Evolutionary conservation across 2,113 vertebrate species (phyloP).

Genomic region (Chrysochloris asiatica): DNA sequence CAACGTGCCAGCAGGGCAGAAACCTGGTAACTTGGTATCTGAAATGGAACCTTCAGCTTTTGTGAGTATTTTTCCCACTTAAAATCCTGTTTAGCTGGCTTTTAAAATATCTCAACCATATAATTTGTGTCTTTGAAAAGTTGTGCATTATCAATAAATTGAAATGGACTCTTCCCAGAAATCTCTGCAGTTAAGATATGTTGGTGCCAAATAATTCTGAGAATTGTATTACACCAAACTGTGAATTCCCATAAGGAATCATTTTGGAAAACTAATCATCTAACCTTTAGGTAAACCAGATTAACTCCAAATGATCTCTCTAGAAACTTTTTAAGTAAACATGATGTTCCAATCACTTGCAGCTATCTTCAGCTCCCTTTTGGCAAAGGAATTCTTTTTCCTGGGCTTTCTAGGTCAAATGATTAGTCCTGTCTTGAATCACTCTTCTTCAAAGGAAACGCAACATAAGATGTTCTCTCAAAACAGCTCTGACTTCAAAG

Average conservation of each 20-base stretch:
- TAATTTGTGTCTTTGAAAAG: neutral
- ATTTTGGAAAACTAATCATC: conserved; percentile 17
- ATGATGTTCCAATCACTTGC: conserved; percentile 38
- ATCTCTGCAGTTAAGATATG: neutral
- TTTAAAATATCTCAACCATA: conserved; percentile 26
- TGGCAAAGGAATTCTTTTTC: conserved; percentile 30
- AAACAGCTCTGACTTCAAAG: conserved; percentile 45
- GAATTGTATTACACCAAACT: neutral
- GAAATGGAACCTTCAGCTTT: conserved; percentile 26
- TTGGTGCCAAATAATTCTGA: conserved; percentile 4
- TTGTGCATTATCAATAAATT: neutral
- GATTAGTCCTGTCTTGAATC: conserved; percentile 48
- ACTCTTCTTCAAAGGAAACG: conserved; percentile 46
- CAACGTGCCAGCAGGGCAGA: conserved; percentile 25
- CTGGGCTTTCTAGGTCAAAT: conserved; percentile 27
- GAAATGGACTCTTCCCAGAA: neutral
- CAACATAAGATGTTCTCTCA: neutral
- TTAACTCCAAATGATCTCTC: conserved; percentile 57
- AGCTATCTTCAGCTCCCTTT: conserved; percentile 10
- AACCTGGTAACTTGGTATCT: conserved; percentile 27
- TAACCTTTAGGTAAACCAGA: conserved; percentile 52
- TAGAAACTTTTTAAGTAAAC: conserved; percentile 37
- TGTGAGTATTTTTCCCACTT: neutral
- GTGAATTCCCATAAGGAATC: neutral
- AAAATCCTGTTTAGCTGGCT: neutral